phyloP scores from a whole-genome alignment of 1,140 invertebrate species.

The Drosophila azteca region DNA sequence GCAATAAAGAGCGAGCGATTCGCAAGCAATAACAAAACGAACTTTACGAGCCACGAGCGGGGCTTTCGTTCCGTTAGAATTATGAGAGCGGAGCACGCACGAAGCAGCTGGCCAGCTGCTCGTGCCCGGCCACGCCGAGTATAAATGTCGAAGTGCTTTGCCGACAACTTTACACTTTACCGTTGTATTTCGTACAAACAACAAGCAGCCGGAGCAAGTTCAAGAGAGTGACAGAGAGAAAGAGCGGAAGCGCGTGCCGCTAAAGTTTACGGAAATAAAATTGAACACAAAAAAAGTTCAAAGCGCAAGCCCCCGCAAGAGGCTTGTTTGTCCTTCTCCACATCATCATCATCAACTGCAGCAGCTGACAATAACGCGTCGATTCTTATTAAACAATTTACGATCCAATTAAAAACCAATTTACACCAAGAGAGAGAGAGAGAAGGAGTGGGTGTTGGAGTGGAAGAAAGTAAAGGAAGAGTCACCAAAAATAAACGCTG shows the following conservation, averaged over 20 bases:
- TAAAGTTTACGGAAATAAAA: conserved; percentile 80
- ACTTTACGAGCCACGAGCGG: conserved; percentile 44
- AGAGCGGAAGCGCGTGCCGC: conserved; percentile 71
- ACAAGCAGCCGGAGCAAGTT: conserved; percentile 45
- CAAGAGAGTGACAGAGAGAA: conserved; percentile 17
- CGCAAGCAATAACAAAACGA: conserved; percentile 68
- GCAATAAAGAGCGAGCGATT: conserved; percentile 17
- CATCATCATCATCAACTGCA: conserved; percentile 26
- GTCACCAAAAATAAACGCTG: conserved; percentile 11
- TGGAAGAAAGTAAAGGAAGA: conserved; percentile 10
- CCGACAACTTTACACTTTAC: conserved; percentile 57
- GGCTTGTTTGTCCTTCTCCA: not conserved
- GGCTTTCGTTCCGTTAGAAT: conserved; percentile 54
- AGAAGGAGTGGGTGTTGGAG: conserved; percentile 1
- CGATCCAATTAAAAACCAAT: conserved; percentile 17
- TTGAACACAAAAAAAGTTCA: conserved; percentile 53
- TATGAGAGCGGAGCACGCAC: conserved; percentile 65
- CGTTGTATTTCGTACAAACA: conserved; percentile 61
- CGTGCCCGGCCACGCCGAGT: conserved; percentile 33
- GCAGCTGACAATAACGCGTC: conserved; percentile 30
- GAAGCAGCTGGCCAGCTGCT: conserved; percentile 37
- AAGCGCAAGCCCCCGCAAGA: conserved; percentile 15
- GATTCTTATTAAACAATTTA: conserved; percentile 47
- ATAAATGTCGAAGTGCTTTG: conserved; percentile 64
- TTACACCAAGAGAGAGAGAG: not conserved